A percentile compares a stretch with the other conserved stretches of the same genome.
Conservation (phyloP, 2,888 invertebrate genomes). For the Caenorhabditis afra region DNA sequence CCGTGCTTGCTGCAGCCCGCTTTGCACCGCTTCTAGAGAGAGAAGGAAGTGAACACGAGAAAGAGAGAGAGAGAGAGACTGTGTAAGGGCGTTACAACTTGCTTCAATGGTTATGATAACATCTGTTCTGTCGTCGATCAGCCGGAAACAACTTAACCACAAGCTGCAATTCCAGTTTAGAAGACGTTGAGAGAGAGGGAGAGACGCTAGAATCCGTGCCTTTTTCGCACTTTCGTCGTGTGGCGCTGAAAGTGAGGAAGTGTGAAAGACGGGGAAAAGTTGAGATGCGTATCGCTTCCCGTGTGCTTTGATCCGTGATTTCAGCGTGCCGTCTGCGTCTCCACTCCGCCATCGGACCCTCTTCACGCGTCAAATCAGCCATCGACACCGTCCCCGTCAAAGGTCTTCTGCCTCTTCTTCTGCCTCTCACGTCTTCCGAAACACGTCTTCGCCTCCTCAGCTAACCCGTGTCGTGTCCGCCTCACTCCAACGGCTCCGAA, state of each 20-base stretch:
- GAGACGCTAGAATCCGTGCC: too few relatives aligned
- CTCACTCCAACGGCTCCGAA: slow-evolving; percentile 13
- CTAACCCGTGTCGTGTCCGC: slow-evolving; percentile 7
- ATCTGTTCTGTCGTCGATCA: slow-evolving; percentile 47
- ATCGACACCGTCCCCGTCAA: slow-evolving; percentile 46
- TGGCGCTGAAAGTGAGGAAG: too few relatives aligned
- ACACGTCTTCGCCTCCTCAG: slow-evolving; percentile 12
- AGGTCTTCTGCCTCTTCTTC: slow-evolving; percentile 33
- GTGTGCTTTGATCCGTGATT: slow-evolving; percentile 24
- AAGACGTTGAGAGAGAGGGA: too few relatives aligned
- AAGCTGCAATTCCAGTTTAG: too few relatives aligned
- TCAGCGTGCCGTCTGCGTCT: slow-evolving; percentile 45
- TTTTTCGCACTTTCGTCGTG: too few relatives aligned
- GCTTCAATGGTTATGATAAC: slow-evolving; percentile 49
- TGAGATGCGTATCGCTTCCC: not conserved
- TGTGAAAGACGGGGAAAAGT: too few relatives aligned
- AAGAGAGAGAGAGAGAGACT: not conserved
- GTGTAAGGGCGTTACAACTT: slow-evolving; percentile 54
- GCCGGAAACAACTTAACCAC: slow-evolving; percentile 39
- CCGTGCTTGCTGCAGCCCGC: not conserved
- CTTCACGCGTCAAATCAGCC: slow-evolving; percentile 52
- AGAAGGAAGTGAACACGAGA: slow-evolving; percentile 12
- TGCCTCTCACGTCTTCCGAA: too few relatives aligned
- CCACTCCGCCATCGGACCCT: slow-evolving; percentile 39
- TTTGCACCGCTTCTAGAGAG: not conserved